Percentiles rank a stretch among this genome's conserved stretches.
Conservation (phyloP, 2,888 invertebrate species). For the Dysmachus trigonus region DNA sequence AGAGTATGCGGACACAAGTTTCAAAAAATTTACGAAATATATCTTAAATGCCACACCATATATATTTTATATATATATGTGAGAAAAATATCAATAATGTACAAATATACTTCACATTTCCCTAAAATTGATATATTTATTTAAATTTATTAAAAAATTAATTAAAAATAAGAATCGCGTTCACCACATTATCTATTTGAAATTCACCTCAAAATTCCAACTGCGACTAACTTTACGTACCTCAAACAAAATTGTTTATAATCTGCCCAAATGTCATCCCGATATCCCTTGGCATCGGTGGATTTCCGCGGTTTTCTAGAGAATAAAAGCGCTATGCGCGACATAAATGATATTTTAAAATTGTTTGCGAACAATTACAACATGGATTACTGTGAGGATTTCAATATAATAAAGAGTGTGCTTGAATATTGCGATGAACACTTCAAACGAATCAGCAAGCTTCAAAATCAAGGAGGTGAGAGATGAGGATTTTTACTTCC, state of each 20-base stretch:
- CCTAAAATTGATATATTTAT: background rate
- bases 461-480: constrained; percentile 57
- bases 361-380: constrained; percentile 52
- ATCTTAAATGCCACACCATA: background rate
- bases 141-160: background rate
- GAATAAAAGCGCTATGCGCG: constrained; percentile 52
- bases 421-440: constrained; percentile 56
- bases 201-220: background rate
- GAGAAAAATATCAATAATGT: too few relatives aligned
- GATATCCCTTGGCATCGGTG: background rate
- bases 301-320: background rate
- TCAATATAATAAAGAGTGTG: constrained; percentile 56
- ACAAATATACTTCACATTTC: background rate
- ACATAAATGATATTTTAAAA: constrained; percentile 54
- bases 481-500: background rate
- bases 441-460: constrained; percentile 55
- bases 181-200: background rate
- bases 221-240: background rate
- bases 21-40: background rate
- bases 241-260: background rate
- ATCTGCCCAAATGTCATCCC: background rate
- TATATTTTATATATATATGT: background rate
- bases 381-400: constrained; percentile 59
- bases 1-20: background rate
- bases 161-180: background rate